Evolutionary conservation across 2,888 invertebrate species (phyloP), one percentile per base, ranked within the genome.

Genomic region (Zele albiditarsus): DNA sequence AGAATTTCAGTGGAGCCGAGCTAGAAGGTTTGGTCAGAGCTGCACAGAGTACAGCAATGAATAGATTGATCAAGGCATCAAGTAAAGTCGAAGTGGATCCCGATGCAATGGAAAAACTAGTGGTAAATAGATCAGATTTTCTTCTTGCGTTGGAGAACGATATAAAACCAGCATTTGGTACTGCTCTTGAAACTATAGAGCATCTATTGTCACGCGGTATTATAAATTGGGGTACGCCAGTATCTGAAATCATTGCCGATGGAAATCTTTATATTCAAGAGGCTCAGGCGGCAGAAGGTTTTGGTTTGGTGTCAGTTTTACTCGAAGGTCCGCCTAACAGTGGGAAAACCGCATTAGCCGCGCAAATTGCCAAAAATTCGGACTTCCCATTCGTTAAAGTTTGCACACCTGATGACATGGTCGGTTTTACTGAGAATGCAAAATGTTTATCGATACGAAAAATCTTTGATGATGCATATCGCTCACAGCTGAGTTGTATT

Each of bases 321-420:
- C 90, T 99, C 76, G 97, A 98, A 90, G 99, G 98, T 0, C 95
- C 98, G 16, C 98, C 98, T 0, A 97, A 97, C 89, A 94, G 97
- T 75, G 99, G 99, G 65, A 99, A 99, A 91, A 98, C 98, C 0
- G 98, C 98, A 0, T 90, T 99, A 76, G 99, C 99, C 10, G 98
- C 98, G 1, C 95, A 97, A 86, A 92, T 99, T 80, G 98, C 99
- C 16, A 96, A 97, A 89, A 93, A 95, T 88, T 98, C 99, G 0
- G 98, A 98, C 89, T 99, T 99, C 90, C 99, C 99, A 14, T 99
- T 99, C 90, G 94, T 99, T 78, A 99, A 99, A 91, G 96, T 97
- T n/a, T 97, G 97, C 90, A 95, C 97, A 23, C 98, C 98, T 0
- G 97, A 97, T 85, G 98, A 98, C 86, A 98, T 98, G 97, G 95